Evolutionary conservation across 2,113 vertebrate genomes (phyloP).

Genomic region (Saiga tatarica): DNA sequence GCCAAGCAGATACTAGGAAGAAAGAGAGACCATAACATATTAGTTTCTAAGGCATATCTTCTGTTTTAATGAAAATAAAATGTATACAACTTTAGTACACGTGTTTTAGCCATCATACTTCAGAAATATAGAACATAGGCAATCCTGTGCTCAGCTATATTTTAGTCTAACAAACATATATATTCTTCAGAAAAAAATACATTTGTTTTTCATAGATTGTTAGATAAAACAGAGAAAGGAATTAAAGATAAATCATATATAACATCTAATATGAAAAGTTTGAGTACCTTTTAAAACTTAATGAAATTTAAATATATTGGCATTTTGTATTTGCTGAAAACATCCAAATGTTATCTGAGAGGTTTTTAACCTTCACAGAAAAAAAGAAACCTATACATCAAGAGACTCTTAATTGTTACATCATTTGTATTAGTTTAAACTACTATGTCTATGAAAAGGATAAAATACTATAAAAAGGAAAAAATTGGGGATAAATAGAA

Average conservation of each 20-base stretch:
- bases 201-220: not conserved
- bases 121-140: not conserved
- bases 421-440: not conserved
- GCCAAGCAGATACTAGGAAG: not conserved
- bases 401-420: not conserved
- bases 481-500: not conserved
- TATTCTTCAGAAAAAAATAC: not conserved
- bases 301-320: slow-evolving; percentile 1
- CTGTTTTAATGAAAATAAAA: not conserved
- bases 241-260: not conserved
- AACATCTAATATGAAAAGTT: not conserved
- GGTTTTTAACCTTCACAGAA: not conserved
- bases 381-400: not conserved
- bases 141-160: not conserved
- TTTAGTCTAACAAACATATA: not conserved
- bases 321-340: slow-evolving; percentile 31
- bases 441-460: not conserved
- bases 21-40: not conserved
- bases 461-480: not conserved
- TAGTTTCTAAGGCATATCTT: not conserved
- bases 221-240: not conserved
- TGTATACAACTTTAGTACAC: not conserved
- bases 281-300: not conserved
- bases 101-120: not conserved
- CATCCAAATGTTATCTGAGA: not conserved